Evolutionary conservation across 2,113 vertebrate species (phyloP).

Genomic region (Ellobius talpinus): DNA sequence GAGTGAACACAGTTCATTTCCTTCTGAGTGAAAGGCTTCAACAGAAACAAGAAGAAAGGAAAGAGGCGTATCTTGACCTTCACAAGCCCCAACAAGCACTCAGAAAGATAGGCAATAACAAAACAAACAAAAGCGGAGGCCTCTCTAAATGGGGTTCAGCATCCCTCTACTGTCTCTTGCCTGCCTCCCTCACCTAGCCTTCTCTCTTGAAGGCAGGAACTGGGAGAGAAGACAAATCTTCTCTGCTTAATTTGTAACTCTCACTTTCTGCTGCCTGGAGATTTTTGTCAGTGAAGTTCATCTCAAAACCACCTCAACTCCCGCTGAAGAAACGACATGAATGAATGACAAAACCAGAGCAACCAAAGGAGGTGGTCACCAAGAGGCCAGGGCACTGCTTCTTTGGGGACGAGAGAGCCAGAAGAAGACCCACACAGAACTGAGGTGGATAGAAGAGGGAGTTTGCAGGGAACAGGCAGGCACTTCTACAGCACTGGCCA

Average conservation of each 20-base stretch:
- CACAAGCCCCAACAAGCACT: not conserved
- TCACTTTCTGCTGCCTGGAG: not conserved
- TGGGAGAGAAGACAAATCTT: not conserved
- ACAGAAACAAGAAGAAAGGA: not conserved
- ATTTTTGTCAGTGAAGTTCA: slow-evolving; percentile 27
- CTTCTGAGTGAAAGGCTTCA: not conserved
- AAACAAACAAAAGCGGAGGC: not conserved
- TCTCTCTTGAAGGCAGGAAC: not conserved
- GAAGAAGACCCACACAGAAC: not conserved
- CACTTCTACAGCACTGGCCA: slow-evolving; percentile 27
- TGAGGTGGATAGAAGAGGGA: not conserved
- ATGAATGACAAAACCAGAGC: not conserved
- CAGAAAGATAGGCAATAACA: not conserved
- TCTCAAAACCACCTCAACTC: not conserved
- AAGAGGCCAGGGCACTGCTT: not conserved
- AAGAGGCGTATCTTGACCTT: not conserved
- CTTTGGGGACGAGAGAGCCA: not conserved
- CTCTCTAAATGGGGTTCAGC: not conserved
- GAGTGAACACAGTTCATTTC: not conserved
- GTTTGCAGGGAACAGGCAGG: slow-evolving; percentile 23
- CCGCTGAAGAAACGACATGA: not conserved
- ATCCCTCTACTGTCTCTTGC: not conserved
- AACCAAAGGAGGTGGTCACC: not conserved
- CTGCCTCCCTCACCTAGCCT: not conserved
- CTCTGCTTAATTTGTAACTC: slow-evolving; percentile 23